Conservation (phyloP, 1,140 invertebrate genomes). For the Oedothorax gibbosus region DNA sequence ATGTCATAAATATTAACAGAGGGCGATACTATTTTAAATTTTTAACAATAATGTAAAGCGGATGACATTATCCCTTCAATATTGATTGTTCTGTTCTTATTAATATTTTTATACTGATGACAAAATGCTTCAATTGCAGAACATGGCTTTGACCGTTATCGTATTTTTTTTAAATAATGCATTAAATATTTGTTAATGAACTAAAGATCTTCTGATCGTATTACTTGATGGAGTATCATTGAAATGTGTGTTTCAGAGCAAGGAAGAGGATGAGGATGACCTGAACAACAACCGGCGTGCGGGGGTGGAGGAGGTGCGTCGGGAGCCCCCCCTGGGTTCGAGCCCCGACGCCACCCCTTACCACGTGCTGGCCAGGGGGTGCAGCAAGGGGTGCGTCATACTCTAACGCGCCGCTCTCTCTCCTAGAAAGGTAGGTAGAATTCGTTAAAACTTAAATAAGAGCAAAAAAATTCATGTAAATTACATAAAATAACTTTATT, state of each 20-base stretch:
- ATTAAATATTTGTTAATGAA: not conserved
- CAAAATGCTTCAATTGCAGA: too few species aligned
- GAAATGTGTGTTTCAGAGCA: conserved; percentile 13
- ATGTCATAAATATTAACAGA: too few species aligned
- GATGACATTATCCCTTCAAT: too few species aligned
- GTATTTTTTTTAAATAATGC: not conserved
- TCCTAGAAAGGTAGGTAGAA: not conserved
- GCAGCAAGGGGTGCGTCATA: conserved; percentile 54
- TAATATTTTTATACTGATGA: too few species aligned
- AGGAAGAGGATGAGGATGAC: conserved; percentile 48
- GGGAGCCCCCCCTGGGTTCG: conserved; percentile 34
- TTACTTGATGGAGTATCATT: not conserved
- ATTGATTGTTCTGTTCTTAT: too few species aligned
- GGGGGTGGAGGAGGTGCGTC: not conserved
- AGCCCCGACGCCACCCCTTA: conserved; percentile 56
- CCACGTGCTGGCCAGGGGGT: conserved; percentile 51
- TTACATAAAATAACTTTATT: not conserved
- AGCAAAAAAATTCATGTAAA: not conserved
- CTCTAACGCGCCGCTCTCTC: conserved; percentile 29
- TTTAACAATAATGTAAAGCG: too few species aligned
- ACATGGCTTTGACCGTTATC: not conserved
- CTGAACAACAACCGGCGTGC: conserved; percentile 38
- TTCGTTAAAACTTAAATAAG: not conserved
- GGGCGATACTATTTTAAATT: too few species aligned
- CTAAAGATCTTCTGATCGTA: not conserved